Percentiles rank a stretch among this genome's conserved stretches.
Conservation (phyloP, 2,888 invertebrate genomes). For the Eupithecia tripunctaria region DNA sequence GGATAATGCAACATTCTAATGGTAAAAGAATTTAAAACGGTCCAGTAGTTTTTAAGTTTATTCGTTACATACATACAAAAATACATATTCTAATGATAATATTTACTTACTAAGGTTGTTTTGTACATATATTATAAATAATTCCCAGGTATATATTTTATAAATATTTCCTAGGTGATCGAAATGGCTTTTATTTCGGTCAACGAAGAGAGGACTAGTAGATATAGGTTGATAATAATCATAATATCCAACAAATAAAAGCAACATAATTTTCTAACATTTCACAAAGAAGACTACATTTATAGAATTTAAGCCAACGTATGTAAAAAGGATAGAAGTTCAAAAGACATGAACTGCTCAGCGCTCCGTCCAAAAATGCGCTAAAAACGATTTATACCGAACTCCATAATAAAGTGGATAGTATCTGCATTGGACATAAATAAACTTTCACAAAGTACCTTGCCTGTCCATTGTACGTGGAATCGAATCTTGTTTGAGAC, state of each 20-base stretch:
- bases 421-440: conserved; percentile 16
- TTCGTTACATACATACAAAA: too few species aligned
- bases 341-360: neutral
- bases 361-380: neutral
- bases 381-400: neutral
- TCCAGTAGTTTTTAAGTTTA: too few species aligned
- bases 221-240: too few species aligned
- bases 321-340: neutral
- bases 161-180: neutral
- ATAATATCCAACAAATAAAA: too few species aligned
- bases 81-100: too few species aligned
- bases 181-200: neutral
- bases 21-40: too few species aligned
- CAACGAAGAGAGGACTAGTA: neutral
- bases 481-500: conserved; percentile 21
- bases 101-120: too few species aligned
- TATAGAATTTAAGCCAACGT: neutral
- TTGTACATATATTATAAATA: too few species aligned
- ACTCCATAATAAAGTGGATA: conserved; percentile 7
- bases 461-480: conserved; percentile 17
- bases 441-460: conserved; percentile 18
- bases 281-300: neutral
- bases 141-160: too few species aligned
- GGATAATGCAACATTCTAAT: too few species aligned
- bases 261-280: too few species aligned